These are phyloP conservation scores for Syncerus caffer DNA, from an alignment of 2,797 vertebrate species.

Conservation along the genomic window DNA sequence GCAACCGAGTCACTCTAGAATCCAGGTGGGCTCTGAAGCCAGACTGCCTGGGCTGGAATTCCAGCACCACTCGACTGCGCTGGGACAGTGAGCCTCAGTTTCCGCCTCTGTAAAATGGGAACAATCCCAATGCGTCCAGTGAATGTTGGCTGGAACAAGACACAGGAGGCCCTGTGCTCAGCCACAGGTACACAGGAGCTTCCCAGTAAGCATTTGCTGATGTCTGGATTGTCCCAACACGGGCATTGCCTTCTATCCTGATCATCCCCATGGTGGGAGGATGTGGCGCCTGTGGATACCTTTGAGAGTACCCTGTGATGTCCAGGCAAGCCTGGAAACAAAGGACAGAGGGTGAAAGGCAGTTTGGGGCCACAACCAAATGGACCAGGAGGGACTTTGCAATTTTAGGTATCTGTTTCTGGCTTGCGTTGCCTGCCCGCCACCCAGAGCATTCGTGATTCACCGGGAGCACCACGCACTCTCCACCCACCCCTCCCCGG, in stretches of 20 bases:
- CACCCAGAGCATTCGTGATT: background rate
- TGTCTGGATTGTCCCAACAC: accelerated
- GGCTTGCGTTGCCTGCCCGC: background rate
- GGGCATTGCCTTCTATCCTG: background rate
- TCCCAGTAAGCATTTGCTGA: background rate
- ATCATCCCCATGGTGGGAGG: background rate
- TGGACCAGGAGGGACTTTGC: background rate
- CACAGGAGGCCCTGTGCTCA: background rate
- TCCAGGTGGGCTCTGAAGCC: background rate
- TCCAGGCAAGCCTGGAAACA: background rate
- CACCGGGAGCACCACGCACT: accelerated
- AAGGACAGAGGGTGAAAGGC: background rate
- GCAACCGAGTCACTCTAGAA: background rate
- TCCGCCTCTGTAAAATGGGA: background rate
- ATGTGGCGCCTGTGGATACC: accelerated
- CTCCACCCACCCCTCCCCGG: background rate
- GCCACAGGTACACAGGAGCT: background rate
- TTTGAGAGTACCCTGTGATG: accelerated
- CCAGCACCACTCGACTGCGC: accelerated
- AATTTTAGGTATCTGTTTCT: accelerated
- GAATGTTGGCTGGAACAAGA: background rate
- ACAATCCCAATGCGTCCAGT: background rate
- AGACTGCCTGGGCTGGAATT: background rate
- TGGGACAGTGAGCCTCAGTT: background rate
- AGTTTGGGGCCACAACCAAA: background rate